Evolutionary conservation across 64 coral and sea anemone genomes (phyloP), one percentile per base, ranked within the genome.

Genomic region (Dendrophyllia cribrosa): DNA sequence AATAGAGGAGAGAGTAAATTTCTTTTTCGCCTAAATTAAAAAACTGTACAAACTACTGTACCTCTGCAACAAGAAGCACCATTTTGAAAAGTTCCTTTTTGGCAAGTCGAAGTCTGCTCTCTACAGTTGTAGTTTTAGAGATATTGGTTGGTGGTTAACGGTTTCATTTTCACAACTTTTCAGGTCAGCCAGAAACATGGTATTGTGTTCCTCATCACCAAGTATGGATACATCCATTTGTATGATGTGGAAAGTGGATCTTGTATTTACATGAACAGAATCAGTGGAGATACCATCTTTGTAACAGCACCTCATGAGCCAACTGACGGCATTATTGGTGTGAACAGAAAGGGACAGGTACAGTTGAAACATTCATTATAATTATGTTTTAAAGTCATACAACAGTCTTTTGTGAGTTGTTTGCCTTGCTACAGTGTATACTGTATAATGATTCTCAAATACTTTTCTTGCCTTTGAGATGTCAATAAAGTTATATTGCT

Each of bases 211-310:
- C 91, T 99, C 7, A 96, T 99, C 53, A 99, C 97, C 60, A 99
- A 99, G 70, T 99, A 99, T 92, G 97, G 97, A 12, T 99, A 99
- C 45, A 91, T 99, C 43, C 97, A 99, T 85, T 77, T 99, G 51
- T 94, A 93, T 51, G 97, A 99, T 74, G 83, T 99, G 44, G 97
- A 99, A 66, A 96, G 94, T 62, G 94, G 97, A 4, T 96, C 97
- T 10, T 99, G 97, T n/a, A 99, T 99, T 71, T 99, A 99, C 58
- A 99, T 99, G 97, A 99, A 99, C 94, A 88, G 97, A 12, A 99
- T 99, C 88, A 99, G 97, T 94, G 97, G 97, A 72, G 97, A 99
- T 81, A 99, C 97, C 9, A 99, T 99, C 61, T 99, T 99, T 91
- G 97, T 99, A 12, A 99, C 97, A 46, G 97, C 97, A 23, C 91